A percentile compares a stretch with the other conserved stretches of the same genome.
Conservation (phyloP, 2,888 invertebrate species). For the Dasysyrphus albostriatus region DNA sequence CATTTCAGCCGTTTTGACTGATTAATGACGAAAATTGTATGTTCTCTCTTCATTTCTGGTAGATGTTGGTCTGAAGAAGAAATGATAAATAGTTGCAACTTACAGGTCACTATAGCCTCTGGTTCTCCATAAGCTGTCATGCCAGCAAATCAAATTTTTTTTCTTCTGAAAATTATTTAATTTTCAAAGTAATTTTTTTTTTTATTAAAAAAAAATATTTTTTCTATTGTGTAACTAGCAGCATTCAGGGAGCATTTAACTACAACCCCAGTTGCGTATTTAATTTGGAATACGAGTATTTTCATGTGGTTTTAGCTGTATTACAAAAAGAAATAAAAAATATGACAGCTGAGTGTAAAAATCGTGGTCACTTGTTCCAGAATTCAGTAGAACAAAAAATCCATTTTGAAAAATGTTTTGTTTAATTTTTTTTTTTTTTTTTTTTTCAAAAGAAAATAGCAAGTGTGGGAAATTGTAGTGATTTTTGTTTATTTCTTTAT, state of each 20-base stretch:
- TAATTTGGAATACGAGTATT: neutral
- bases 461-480: slow-evolving; percentile 39
- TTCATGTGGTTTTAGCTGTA: slow-evolving; percentile 39
- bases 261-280: neutral
- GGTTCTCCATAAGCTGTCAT: too few relatives aligned
- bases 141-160: too few relatives aligned
- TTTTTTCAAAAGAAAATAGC: neutral
- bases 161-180: too few relatives aligned
- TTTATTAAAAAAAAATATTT: too few relatives aligned
- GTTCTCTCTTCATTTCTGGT: too few relatives aligned
- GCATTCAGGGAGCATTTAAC: neutral
- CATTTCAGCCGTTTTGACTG: too few relatives aligned
- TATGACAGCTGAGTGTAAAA: slow-evolving; percentile 54
- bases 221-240: too few relatives aligned
- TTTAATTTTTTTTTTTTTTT: slow-evolving; percentile 18
- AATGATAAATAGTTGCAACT: too few relatives aligned
- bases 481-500: slow-evolving; percentile 25
- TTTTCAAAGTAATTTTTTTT: too few relatives aligned
- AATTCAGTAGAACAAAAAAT: neutral
- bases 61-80: too few relatives aligned
- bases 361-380: neutral
- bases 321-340: slow-evolving; percentile 44
- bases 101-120: too few relatives aligned
- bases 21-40: too few relatives aligned
- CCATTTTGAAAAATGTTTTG: slow-evolving; percentile 49